These are phyloP conservation scores for Cantharis nigra DNA, from an alignment of 2,888 invertebrate species.

Conservation along the genomic window DNA sequence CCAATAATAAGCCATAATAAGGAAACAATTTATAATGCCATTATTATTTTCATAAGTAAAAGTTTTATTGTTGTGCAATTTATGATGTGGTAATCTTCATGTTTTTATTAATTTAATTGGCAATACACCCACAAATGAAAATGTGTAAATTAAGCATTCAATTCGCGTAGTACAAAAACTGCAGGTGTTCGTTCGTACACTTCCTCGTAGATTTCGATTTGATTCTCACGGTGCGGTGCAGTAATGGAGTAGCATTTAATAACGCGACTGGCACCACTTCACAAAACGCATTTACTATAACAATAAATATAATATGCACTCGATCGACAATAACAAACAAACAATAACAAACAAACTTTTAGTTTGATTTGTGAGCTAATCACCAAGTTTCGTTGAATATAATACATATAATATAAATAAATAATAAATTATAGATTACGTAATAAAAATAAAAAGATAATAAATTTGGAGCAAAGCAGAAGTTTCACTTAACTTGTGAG, in stretches of 20 bases:
- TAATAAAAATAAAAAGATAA: too few species aligned
- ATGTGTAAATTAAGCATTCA: constrained; percentile 16
- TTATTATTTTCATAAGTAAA: not conserved
- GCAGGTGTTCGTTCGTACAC: constrained; percentile 23
- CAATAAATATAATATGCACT: not conserved
- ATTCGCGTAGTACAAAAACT: constrained; percentile 2
- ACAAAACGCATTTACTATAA: not conserved
- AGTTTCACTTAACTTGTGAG: not conserved
- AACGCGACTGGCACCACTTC: not conserved
- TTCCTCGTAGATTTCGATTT: constrained; percentile 9
- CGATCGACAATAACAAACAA: not conserved
- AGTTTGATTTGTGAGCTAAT: not conserved
- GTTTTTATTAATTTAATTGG: not conserved
- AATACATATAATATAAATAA: too few species aligned
- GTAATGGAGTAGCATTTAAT: not conserved
- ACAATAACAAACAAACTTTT: not conserved
- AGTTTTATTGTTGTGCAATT: not conserved
- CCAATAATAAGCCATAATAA: not conserved
- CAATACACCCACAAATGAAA: not conserved
- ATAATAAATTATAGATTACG: too few species aligned
- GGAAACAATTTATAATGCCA: not conserved
- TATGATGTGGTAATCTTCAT: not conserved
- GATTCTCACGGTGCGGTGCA: constrained; percentile 2
- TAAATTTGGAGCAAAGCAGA: not conserved
- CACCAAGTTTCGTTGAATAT: not conserved